Evolutionary conservation across 2,113 vertebrate genomes (phyloP).

Genomic region (Hypocryptadius cinnamomeus): DNA sequence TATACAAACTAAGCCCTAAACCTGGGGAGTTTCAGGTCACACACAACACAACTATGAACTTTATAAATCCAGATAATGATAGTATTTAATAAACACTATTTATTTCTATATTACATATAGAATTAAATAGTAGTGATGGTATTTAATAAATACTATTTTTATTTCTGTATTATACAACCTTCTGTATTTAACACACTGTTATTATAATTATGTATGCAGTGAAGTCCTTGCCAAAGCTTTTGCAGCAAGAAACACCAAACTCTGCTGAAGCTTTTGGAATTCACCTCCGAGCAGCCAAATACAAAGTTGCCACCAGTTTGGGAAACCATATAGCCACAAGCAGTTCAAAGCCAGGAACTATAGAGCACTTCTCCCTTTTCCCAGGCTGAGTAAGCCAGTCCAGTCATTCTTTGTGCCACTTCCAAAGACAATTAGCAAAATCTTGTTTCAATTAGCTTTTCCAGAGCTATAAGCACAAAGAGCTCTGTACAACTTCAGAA

Average conservation of each 20-base stretch:
- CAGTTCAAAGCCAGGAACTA: not conserved
- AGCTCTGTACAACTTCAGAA: not conserved
- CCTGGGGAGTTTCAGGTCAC: not conserved
- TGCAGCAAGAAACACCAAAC: not conserved
- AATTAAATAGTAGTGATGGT: not conserved
- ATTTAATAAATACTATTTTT: not conserved
- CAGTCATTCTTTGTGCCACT: not conserved
- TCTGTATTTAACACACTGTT: not conserved
- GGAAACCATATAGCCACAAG: not conserved
- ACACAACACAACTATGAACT: not conserved
- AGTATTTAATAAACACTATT: not conserved
- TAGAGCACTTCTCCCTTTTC: not conserved
- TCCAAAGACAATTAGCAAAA: not conserved
- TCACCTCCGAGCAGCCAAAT: rapidly evolving
- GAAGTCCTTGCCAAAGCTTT: not conserved
- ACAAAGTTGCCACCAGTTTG: not conserved
- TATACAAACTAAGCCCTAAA: not conserved
- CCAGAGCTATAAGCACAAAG: not conserved
- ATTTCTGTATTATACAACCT: not conserved
- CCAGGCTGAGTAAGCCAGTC: not conserved
- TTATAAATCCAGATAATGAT: not conserved
- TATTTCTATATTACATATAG: rapidly evolving
- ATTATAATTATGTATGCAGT: not conserved
- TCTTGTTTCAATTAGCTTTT: not conserved
- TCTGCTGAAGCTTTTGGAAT: not conserved